A percentile compares a stretch with the other conserved stretches of the same genome.
phyloP scores from a whole-genome alignment of 2,113 vertebrate species.

The Brienomyrus brachyistius region DNA sequence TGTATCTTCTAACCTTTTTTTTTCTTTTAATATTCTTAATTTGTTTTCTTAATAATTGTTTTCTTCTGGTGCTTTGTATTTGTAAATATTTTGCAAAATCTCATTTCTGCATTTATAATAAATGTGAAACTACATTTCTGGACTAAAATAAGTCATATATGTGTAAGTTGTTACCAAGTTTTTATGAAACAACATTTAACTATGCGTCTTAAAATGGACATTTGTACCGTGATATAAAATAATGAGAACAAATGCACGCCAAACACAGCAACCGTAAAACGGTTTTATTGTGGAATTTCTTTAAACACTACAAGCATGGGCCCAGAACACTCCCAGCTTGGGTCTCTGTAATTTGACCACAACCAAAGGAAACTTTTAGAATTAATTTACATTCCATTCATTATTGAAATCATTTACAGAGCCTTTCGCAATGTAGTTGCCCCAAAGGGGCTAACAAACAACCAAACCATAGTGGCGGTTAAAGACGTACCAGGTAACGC shows the following conservation, averaged over 20 bases:
- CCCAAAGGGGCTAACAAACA: background rate
- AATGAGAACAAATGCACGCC: background rate
- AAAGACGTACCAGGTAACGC: background rate
- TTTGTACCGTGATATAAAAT: background rate
- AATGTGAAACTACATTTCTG: constrained; percentile 44
- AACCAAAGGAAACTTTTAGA: background rate
- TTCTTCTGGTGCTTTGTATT: constrained; percentile 37
- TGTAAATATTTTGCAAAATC: constrained; percentile 42
- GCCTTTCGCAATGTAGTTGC: background rate
- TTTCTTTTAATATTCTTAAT: background rate
- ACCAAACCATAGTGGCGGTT: background rate
- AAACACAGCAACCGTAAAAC: background rate
- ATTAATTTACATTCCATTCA: background rate
- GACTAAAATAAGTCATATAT: constrained; percentile 23
- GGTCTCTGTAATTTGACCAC: background rate
- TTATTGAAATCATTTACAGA: background rate
- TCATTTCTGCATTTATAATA: constrained; percentile 44
- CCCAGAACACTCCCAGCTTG: background rate
- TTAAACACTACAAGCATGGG: background rate
- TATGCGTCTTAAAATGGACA: background rate
- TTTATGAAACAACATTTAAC: background rate
- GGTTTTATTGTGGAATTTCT: background rate
- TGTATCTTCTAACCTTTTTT: constrained; percentile 3
- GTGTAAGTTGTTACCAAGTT: background rate
- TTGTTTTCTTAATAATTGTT: constrained; percentile 25